Base-by-base conservation (phyloP, 2,888 invertebrate species). In the Cremastinae sp. region DNA sequence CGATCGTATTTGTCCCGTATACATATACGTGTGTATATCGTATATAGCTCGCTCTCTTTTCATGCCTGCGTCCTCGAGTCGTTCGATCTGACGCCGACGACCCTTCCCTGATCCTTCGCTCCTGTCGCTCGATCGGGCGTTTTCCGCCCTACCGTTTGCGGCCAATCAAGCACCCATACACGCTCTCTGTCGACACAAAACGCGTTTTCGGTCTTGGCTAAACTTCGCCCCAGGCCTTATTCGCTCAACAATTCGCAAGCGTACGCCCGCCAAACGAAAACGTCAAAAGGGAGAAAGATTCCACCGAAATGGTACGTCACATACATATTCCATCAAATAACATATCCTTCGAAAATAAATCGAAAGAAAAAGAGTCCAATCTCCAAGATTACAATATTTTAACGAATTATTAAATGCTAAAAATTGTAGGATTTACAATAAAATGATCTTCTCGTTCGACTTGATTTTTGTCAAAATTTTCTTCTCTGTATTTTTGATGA, bases 151-250 rank as follows among this genome's bases (percentile, higher is more conserved):
- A 85, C 87, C 86, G 86, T 86, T 89, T 88, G 88, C 82, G 88
- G 89, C 88, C 88, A 89, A 89, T 89, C 88, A 89, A 86, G 84
- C 84, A 83, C 87, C 28, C 86, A 89, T 87, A 87, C 85, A 86
- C 83, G 47, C n/a, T 56, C 51, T 45, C 47, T 45, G 47, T 14
- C 61, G 16, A 47, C 61, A 47, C 47, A 22, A 10, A 45, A 85
- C 88, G 86, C 85, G 85, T 83, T 83, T 71, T 74, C 69, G 70
- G 72, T 74, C 70, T 70, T 59, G 65, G 49, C 37, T 43, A 76
- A 73, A 73, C 69, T 76, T 61, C 41, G 69, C 76, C 76, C 55
- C 41, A 51, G 61, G 77, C 70, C 61, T 70, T 74, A 28, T 58
- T 41, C 69, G 37, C 53, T 51, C 56, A 53, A 14, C 9, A 68